Conservation (phyloP, 2,113 vertebrate species). For the Larimichthys polyactis region DNA sequence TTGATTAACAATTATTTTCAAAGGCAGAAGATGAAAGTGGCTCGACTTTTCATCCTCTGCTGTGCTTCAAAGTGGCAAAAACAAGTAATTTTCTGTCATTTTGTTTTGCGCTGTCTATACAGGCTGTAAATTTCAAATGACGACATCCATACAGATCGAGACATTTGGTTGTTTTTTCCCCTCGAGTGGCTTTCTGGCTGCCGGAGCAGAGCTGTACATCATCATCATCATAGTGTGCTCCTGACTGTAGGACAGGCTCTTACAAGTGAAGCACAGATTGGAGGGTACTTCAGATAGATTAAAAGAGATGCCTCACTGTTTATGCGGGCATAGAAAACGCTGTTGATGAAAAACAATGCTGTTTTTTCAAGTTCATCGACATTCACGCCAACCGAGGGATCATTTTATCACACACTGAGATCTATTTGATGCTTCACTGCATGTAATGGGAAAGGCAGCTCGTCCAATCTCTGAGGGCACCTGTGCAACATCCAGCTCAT, state of each 20-base stretch:
- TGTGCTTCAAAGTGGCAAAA: constrained; percentile 56
- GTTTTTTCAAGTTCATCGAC: constrained; percentile 38
- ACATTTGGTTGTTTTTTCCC: not conserved
- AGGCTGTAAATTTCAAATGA: constrained; percentile 33
- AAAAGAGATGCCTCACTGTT: constrained; percentile 59
- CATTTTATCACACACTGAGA: constrained; percentile 48
- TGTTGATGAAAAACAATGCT: constrained; percentile 51
- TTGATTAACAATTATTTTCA: constrained; percentile 44
- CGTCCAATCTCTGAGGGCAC: constrained; percentile 39
- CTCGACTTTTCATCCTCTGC: constrained; percentile 16
- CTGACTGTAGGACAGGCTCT: constrained; percentile 30
- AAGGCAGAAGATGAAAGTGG: constrained; percentile 40
- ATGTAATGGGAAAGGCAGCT: constrained; percentile 49
- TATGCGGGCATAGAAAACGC: constrained; percentile 49
- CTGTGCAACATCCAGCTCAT: constrained; percentile 33
- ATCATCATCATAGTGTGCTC: constrained; percentile 32
- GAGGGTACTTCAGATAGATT: constrained; percentile 66
- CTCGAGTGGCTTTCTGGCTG: constrained; percentile 39
- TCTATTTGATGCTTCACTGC: constrained; percentile 66
- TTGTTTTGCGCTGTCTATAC: constrained; percentile 26
- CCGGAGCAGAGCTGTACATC: constrained; percentile 44
- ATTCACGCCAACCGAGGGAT: constrained; percentile 44
- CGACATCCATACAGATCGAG: constrained; percentile 26
- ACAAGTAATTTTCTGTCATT: constrained; percentile 50
- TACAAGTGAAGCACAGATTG: constrained; percentile 44